Evolutionary conservation across 2,113 vertebrate species (phyloP).

Genomic region (Potamarius usumacintae): DNA sequence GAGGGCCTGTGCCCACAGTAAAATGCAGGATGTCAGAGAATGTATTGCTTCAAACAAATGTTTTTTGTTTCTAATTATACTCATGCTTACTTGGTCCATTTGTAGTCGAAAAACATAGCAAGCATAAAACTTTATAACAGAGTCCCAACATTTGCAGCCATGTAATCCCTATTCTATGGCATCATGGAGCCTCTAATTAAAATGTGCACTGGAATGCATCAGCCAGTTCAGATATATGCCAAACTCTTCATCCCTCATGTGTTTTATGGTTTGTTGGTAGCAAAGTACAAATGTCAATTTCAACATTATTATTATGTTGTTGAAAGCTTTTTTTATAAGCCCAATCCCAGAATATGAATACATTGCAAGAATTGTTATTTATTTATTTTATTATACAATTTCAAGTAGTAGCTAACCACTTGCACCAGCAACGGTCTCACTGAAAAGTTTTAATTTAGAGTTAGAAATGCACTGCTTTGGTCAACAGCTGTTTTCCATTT

Average conservation of each 20-base stretch:
- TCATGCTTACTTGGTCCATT: conserved; percentile 58
- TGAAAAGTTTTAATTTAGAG: conserved; percentile 39
- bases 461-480: conserved; percentile 48
- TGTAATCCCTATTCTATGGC: conserved; percentile 58
- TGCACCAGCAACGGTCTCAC: conserved; percentile 32
- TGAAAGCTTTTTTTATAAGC: conserved; percentile 36
- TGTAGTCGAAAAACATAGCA: conserved; percentile 64
- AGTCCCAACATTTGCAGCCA: conserved; percentile 61
- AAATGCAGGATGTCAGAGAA: conserved; percentile 17
- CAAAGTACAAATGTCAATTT: conserved; percentile 57
- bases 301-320: conserved; percentile 51
- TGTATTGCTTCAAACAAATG: conserved; percentile 10
- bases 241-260: conserved; percentile 59
- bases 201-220: conserved; percentile 60
- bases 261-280: conserved; percentile 51
- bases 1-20: not conserved
- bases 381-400: conserved; percentile 20
- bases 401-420: conserved; percentile 37
- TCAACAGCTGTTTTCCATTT: conserved; percentile 71
- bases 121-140: conserved; percentile 60
- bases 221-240: conserved; percentile 51
- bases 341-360: conserved; percentile 38
- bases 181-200: conserved; percentile 56
- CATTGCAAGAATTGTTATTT: conserved; percentile 39
- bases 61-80: conserved; percentile 68